Conservation (phyloP, 2,113 vertebrate species). For the Nipponia nippon region DNA sequence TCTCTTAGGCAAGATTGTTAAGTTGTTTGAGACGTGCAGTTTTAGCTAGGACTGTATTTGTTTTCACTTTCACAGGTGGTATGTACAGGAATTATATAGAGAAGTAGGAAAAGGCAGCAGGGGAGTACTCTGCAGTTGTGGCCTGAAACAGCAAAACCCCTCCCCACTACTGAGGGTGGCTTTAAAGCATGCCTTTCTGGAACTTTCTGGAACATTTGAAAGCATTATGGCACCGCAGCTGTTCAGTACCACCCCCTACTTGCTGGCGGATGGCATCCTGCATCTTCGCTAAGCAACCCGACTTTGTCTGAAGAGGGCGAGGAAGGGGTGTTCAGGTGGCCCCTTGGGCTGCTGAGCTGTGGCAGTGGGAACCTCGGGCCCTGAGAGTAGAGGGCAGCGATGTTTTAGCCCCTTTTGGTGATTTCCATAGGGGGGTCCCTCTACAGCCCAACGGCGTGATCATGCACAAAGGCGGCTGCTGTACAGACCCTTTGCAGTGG, state of each 20-base stretch:
- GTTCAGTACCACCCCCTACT: background rate
- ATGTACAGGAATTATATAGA: background rate
- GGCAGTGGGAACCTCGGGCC: background rate
- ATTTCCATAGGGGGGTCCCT: background rate
- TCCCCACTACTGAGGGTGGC: background rate
- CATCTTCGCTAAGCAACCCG: rapidly evolving
- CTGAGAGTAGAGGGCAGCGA: rapidly evolving
- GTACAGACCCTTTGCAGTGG: background rate
- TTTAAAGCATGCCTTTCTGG: background rate
- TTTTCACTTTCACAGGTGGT: background rate
- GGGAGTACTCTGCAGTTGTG: background rate
- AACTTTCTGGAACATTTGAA: background rate
- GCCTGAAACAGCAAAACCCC: background rate
- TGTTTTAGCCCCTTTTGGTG: background rate
- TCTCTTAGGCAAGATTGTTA: background rate
- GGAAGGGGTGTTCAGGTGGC: background rate
- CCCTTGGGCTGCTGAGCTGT: background rate
- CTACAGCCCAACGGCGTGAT: background rate
- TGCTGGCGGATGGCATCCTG: background rate
- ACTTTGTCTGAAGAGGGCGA: background rate
- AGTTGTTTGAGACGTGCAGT: background rate
- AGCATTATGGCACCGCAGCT: background rate
- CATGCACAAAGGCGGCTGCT: rapidly evolving
- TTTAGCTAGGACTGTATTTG: background rate
- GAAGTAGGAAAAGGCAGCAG: background rate